A percentile compares a stretch with the other conserved stretches of the same genome.
Evolutionary conservation across 1,140 invertebrate genomes (phyloP).

Genomic region (Mercenaria mercenaria): DNA sequence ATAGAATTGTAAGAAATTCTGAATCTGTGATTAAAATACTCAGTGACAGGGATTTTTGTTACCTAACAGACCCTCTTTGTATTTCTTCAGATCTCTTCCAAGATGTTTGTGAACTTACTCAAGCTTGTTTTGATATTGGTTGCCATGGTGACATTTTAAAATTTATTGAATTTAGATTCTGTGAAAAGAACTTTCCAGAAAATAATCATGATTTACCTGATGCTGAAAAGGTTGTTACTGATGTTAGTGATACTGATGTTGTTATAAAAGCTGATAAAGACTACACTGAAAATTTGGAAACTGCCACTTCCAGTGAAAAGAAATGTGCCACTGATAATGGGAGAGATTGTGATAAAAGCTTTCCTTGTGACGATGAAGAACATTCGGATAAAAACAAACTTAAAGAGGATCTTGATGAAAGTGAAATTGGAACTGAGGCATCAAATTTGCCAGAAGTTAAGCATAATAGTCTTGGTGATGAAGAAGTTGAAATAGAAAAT

Average conservation of each 20-base stretch:
- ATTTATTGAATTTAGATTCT: background rate
- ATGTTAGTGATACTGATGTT: background rate
- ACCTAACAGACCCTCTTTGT: slow-evolving; percentile 42
- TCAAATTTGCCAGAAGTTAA: background rate
- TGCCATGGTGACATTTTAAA: slow-evolving; percentile 58
- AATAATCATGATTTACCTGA: background rate
- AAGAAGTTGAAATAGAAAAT: too few relatives aligned
- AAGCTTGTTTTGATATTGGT: slow-evolving; percentile 65
- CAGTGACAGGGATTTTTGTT: slow-evolving; percentile 18
- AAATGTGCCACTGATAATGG: too few relatives aligned
- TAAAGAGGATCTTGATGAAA: background rate
- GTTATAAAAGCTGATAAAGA: background rate
- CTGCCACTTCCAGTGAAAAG: background rate
- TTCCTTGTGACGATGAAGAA: background rate
- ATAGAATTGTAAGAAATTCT: background rate
- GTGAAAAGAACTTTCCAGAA: background rate
- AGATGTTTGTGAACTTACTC: slow-evolving; percentile 45
- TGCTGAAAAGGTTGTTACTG: background rate
- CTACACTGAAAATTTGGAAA: too few relatives aligned
- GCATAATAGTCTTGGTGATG: background rate
- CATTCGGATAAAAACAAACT: background rate
- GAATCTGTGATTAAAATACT: background rate
- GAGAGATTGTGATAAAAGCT: too few relatives aligned
- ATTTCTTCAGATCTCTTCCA: slow-evolving; percentile 20
- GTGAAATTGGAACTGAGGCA: background rate